Base-by-base conservation (phyloP, 2,888 invertebrate genomes). In the Drosophila dives region DNA sequence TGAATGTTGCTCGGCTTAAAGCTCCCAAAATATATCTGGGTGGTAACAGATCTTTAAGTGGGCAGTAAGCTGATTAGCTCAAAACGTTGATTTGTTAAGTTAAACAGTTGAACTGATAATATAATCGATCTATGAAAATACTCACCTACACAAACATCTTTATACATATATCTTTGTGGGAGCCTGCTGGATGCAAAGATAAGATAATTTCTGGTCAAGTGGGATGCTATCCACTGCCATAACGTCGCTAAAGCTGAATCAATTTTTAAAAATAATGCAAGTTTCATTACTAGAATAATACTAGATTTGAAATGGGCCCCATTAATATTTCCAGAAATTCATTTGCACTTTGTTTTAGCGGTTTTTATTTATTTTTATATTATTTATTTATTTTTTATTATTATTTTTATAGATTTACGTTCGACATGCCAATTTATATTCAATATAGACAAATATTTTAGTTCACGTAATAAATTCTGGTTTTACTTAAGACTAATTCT, bases 11-110 rank as follows among this genome's bases (percentile, higher is more conserved):
- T 20, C 17, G 60, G 48, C 51, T 60, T 40, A 64, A 48, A 56
- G 50, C 29, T 23, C 3, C 20, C 40, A 34, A 34, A 10, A 53
- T 15, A 53, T 15, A 4, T 11, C 53, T 75, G 75, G 66, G 75
- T 75, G 77, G 75, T 7, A 38, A 20, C 34, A n/a, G 32, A 49
- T 29, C 2, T 50, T 10, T 17, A 23, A 64, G 77, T 77, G 77
- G 75, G 75, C 73, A 40, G 61, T 66, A 75, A 75, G 58, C 77
- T 48, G 48, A 49, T 45, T 26, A 66, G 34, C 54, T 55, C 54
- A 65, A 72, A 75, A 61, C 49, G 64, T 50, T 58, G 1, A 11
- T 29, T 53, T 64, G 40, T 36, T 50, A 3, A 36, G 12, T 15
- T n/a, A n/a, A 53, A 54, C 32, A 42, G 42, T 45, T 33, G 26